phyloP scores from a whole-genome alignment of 1,140 invertebrate species.

The Hycleus cichorii region DNA sequence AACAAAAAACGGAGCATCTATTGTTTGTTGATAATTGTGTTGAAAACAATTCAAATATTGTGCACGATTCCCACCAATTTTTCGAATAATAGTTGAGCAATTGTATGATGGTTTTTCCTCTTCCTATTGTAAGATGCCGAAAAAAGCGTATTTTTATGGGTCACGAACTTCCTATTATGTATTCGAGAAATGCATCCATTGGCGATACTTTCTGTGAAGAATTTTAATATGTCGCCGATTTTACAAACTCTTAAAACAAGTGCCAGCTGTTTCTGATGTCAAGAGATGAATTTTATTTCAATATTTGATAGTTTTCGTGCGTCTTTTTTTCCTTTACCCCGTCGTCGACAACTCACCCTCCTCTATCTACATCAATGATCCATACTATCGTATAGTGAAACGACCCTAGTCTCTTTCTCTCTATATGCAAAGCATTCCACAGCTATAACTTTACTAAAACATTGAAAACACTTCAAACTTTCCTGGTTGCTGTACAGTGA shows the following conservation, averaged over 20 bases:
- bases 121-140: not conserved
- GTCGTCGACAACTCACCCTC: conserved; percentile 22
- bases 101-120: no score
- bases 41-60: no score
- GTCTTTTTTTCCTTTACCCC: not conserved
- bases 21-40: no score
- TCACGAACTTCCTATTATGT: conserved; percentile 11
- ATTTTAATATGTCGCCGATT: conserved; percentile 40
- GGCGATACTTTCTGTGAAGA: conserved; percentile 29
- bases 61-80: no score
- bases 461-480: conserved; percentile 35
- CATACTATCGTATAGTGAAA: conserved; percentile 16
- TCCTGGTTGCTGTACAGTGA: conserved; percentile 20
- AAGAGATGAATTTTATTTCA: conserved; percentile 43
- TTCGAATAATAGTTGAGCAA: no score
- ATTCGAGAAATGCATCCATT: conserved; percentile 20
- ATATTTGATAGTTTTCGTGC: conserved; percentile 42
- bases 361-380: conserved; percentile 10
- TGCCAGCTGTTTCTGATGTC: conserved; percentile 41
- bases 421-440: conserved; percentile 35
- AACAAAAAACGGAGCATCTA: no score
- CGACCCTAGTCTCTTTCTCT: conserved; percentile 23
- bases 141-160: not conserved
- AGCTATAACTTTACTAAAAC: conserved; percentile 36
- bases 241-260: conserved; percentile 41